Base-by-base conservation (phyloP, 1,140 invertebrate genomes). In the Panagrolaimus sp. region DNA sequence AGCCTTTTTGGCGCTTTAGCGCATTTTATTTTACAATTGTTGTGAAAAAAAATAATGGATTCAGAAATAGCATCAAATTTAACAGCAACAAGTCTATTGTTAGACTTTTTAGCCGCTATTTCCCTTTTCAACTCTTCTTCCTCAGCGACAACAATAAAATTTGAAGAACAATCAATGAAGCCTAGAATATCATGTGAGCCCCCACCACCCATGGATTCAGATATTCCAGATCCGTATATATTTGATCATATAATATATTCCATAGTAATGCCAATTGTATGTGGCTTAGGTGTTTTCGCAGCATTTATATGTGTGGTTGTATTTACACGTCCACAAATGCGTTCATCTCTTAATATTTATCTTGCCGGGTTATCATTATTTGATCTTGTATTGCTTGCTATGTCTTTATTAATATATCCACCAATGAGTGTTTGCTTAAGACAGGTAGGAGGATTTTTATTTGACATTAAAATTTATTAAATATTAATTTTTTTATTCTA, bases 301-400 rank as follows among this genome's bases (percentile, higher is more conserved):
- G 78, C 78, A 25, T 31, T 74, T 0, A 70, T 79, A 38, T 79
- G 78, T 42, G 70, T 79, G 14, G 57, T 79, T 46, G 75, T 80
- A 11, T 80, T 80, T 64, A 79, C 79, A 1, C 62, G 79, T 14
- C 72, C 64, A 38, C 79, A 80, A 46, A 80, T 80, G 78, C 70
- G 76, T 42, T 82, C 78, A 27, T 82, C 79, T 1, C 70, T 81
- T 45, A 82, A 77, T 61, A 75, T 81, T 25, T 81, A 82, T 57
- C 67, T 81, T n/a, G 79, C 79, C 11, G 79, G 79, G 23, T 67
- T 81, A 9, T 78, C 75, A n/a, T 64, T 75, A 42, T 81, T 82
- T 66, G 79, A 81, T 66, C 67, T 81, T 25, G 57, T 81, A 53
- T 64, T 81, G 44, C 72, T 81, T 1, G 20, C 69, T 5, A 76